phyloP scores from a whole-genome alignment of 2,888 invertebrate genomes.

The Apamea anceps region DNA sequence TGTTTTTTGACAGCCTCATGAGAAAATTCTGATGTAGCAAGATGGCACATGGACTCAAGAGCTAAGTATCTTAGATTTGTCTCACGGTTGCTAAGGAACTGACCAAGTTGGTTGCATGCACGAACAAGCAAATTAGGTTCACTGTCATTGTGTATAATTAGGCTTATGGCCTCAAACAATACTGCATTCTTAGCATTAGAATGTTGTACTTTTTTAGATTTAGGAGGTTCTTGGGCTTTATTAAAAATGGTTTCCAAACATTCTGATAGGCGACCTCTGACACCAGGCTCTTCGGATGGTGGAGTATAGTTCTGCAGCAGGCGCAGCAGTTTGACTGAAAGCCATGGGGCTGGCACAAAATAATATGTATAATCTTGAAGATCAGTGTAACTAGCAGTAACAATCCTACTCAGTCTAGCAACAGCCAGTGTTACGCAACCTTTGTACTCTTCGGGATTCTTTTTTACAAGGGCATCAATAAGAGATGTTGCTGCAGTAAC shows the following conservation, averaged over 20 bases:
- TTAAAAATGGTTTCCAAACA: conserved; percentile 99
- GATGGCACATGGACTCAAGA: conserved; percentile 99
- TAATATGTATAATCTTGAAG: conserved; percentile 99
- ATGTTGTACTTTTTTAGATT: conserved; percentile 99
- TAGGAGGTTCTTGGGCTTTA: conserved; percentile 99
- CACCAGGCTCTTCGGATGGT: conserved; percentile 98
- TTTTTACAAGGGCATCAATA: conserved; percentile 99
- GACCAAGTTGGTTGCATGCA: conserved; percentile 99
- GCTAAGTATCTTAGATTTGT: conserved; percentile 99
- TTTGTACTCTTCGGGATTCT: conserved; percentile 99
- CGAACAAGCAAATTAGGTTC: conserved; percentile 99
- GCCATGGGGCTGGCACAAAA: conserved; percentile 99
- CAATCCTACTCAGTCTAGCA: conserved; percentile 98
- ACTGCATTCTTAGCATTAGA: conserved; percentile 99
- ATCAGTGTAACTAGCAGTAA: conserved; percentile 99
- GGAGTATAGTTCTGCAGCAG: conserved; percentile 99
- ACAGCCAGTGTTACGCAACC: conserved; percentile 99
- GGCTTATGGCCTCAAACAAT: conserved; percentile 99
- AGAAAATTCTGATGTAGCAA: conserved; percentile 99
- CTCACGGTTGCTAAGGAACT: conserved; percentile 99
- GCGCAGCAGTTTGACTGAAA: conserved; percentile 98
- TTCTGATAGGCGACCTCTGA: conserved; percentile 98
- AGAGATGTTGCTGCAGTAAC: conserved; percentile 99
- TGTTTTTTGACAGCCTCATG: conserved; percentile 99
- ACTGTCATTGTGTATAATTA: conserved; percentile 99